A percentile compares a stretch with the other conserved stretches of the same genome.
Conservation (phyloP, 2,113 vertebrate genomes). For the Zosterops hypoxanthus region DNA sequence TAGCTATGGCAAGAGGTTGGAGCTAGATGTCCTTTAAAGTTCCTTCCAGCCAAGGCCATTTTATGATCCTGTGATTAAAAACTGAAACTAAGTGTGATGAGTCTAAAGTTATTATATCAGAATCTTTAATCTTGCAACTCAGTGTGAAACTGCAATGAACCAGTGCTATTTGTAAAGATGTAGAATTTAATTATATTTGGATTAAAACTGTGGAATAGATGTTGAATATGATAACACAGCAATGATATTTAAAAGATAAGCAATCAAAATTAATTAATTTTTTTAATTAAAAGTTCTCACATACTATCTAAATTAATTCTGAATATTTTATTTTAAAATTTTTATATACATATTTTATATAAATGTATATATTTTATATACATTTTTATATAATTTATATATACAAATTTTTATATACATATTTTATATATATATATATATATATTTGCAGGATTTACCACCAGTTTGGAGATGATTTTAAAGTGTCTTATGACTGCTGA, state of each 20-base stretch:
- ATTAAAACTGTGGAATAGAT: not conserved
- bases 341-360: not conserved
- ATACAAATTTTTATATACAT: not conserved
- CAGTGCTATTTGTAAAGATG: not conserved
- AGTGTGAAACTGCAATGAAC: not conserved
- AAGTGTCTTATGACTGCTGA: not conserved
- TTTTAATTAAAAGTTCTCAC: not conserved
- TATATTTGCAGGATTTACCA: not conserved
- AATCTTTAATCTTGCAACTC: not conserved
- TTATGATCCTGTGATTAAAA: not conserved
- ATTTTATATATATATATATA: rapidly evolving
- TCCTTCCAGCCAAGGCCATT: not conserved
- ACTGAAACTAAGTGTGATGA: not conserved
- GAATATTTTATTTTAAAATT: not conserved
- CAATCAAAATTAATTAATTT: not conserved
- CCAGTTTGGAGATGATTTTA: not conserved
- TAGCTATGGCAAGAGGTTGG: not conserved
- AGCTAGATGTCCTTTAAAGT: not conserved
- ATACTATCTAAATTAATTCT: not conserved
- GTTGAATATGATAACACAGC: not conserved
- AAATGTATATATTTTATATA: rapidly evolving
- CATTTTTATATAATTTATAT: no score
- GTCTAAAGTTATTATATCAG: not conserved
- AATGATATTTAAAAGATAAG: not conserved
- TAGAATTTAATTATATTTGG: not conserved